phyloP scores from a whole-genome alignment of 37 sponge, comb jelly and placozoan genomes.

The Chondrosia reniformis region DNA sequence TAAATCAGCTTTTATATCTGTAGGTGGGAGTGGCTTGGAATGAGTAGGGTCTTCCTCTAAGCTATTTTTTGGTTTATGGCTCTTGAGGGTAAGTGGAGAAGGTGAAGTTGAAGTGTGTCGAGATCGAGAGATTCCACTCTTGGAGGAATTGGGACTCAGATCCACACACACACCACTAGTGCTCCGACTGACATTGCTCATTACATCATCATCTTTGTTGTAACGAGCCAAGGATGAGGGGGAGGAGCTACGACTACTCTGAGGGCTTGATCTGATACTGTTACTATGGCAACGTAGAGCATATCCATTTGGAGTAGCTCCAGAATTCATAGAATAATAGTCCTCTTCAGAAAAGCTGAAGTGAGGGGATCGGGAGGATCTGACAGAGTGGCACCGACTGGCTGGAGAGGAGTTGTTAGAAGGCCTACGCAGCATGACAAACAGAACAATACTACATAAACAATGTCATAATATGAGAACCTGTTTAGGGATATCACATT shows the following conservation, averaged over 20 bases:
- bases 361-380: too few relatives aligned
- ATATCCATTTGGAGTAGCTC: too few relatives aligned
- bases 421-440: too few relatives aligned
- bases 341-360: too few relatives aligned
- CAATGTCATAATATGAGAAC: too few relatives aligned
- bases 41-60: background rate
- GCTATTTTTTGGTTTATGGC: background rate
- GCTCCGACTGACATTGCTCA: conserved; percentile 39
- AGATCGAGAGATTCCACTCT: conserved; percentile 13
- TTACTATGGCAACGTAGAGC: background rate
- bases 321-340: too few relatives aligned
- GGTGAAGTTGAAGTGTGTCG: conserved; percentile 12
- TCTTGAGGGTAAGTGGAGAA: background rate
- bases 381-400: too few relatives aligned
- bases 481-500: too few relatives aligned
- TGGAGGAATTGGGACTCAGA: conserved; percentile 19
- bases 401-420: too few relatives aligned
- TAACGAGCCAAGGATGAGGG: background rate
- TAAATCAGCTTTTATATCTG: conserved; percentile 3
- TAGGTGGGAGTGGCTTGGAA: conserved; percentile 18
- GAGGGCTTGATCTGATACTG: background rate
- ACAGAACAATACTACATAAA: too few relatives aligned
- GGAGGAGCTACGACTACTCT: conserved; percentile 8
- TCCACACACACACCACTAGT: conserved; percentile 59
- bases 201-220: conserved; percentile 28